Evolutionary conservation across 1,140 invertebrate species (phyloP).

Genomic region (Antheraea pernyi): DNA sequence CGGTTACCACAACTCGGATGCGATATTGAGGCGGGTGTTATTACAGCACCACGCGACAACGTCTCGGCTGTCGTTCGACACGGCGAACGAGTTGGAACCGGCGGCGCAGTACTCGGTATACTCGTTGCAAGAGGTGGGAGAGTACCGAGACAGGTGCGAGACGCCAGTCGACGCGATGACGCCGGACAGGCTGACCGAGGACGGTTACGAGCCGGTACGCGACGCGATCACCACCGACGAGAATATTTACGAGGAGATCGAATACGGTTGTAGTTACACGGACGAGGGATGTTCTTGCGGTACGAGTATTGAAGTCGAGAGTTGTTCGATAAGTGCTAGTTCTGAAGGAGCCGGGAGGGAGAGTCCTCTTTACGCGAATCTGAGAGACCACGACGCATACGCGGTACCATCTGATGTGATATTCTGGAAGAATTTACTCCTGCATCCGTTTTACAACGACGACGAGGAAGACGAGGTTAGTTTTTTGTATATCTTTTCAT

Average conservation of each 20-base stretch:
- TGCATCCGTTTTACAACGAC: constrained; percentile 73
- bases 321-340: constrained; percentile 65
- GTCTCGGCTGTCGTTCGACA: constrained; percentile 63
- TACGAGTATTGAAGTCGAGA: constrained; percentile 68
- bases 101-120: constrained; percentile 52
- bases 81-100: constrained; percentile 56
- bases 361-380: constrained; percentile 72
- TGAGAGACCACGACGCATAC: constrained; percentile 65
- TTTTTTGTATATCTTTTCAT: constrained; percentile 10
- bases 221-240: constrained; percentile 64
- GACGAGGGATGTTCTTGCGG: constrained; percentile 69
- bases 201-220: constrained; percentile 68
- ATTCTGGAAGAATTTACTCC: constrained; percentile 70
- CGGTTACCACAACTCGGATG: constrained; percentile 67
- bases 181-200: constrained; percentile 61
- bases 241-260: constrained; percentile 73
- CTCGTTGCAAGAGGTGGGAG: constrained; percentile 61
- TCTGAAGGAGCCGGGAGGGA: constrained; percentile 67
- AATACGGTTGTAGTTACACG: constrained; percentile 62
- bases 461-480: constrained; percentile 78
- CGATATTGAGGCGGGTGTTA: constrained; percentile 56
- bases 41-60: constrained; percentile 56
- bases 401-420: constrained; percentile 67
- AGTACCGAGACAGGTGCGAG: constrained; percentile 46
- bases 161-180: constrained; percentile 60